Evolutionary conservation across 2,888 invertebrate species (phyloP).

Genomic region (Zhuqinia jingwanae): DNA sequence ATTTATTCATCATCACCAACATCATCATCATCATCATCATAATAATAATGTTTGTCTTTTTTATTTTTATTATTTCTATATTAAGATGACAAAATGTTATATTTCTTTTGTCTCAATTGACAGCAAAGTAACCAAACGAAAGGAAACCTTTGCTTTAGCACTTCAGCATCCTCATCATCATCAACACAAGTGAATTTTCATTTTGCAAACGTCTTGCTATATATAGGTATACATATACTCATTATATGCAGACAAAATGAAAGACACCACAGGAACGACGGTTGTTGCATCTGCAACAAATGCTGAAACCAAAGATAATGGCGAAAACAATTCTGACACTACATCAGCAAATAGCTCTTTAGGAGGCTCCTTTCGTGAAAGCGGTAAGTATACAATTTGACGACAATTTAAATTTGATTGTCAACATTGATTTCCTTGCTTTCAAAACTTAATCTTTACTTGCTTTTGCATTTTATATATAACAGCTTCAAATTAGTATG

Average conservation of each 20-base stretch:
- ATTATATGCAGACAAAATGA: conserved; percentile 57
- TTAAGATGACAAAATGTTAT: conserved; percentile 53
- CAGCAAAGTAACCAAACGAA: conserved; percentile 11
- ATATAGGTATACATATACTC: conserved; percentile 9
- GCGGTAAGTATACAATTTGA: conserved; percentile 73
- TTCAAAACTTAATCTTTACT: not conserved
- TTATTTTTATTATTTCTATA: not conserved
- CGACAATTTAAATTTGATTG: not conserved
- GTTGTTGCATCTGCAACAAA: conserved; percentile 64
- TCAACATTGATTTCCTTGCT: not conserved
- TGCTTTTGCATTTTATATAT: not conserved
- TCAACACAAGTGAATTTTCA: not conserved
- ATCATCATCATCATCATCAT: too few relatives aligned
- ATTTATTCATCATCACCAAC: conserved; percentile 11
- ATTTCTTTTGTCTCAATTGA: conserved; percentile 51
- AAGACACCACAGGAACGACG: conserved; percentile 61
- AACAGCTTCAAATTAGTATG: not conserved
- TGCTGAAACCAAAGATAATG: conserved; percentile 65
- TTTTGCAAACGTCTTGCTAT: too few relatives aligned
- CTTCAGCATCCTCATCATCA: too few relatives aligned
- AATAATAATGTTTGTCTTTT: conserved; percentile 19
- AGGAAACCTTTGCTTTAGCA: not conserved
- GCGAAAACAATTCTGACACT: conserved; percentile 70
- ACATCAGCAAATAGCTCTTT: conserved; percentile 77
- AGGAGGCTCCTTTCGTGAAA: conserved; percentile 78